phyloP scores from a whole-genome alignment of 2,113 vertebrate genomes.

The Pungitius pungitius region DNA sequence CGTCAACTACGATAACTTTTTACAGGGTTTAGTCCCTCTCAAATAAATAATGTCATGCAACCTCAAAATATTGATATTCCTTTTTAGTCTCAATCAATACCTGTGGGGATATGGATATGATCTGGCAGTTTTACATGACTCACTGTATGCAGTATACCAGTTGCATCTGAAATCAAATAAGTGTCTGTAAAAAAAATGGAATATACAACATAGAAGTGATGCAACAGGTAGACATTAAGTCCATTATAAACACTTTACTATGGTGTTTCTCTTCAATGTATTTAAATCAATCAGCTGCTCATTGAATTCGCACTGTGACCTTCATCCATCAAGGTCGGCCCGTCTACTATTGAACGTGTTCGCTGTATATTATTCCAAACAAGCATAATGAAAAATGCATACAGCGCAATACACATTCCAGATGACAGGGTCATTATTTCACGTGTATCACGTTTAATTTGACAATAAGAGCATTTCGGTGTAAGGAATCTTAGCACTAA shows the following conservation, averaged over 20 bases:
- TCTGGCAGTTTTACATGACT: neutral
- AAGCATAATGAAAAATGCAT: neutral
- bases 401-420: neutral
- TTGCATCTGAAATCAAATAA: neutral
- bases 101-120: neutral
- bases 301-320: constrained; percentile 9
- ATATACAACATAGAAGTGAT: neutral
- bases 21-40: neutral
- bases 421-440: neutral
- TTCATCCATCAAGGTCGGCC: constrained; percentile 17
- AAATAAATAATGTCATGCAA: neutral
- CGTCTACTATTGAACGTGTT: neutral
- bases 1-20: neutral
- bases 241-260: neutral
- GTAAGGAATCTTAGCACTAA: neutral
- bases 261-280: neutral
- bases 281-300: neutral
- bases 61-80: neutral
- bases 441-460: neutral
- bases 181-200: neutral
- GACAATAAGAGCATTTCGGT: neutral
- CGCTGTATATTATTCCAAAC: neutral
- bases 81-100: neutral
- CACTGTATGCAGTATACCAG: neutral
- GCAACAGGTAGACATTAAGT: neutral